Percentiles rank a stretch among this genome's conserved stretches.
These are phyloP conservation scores for Furnarius figulus DNA, from an alignment of 2,113 vertebrate species.

Conservation along the genomic window DNA sequence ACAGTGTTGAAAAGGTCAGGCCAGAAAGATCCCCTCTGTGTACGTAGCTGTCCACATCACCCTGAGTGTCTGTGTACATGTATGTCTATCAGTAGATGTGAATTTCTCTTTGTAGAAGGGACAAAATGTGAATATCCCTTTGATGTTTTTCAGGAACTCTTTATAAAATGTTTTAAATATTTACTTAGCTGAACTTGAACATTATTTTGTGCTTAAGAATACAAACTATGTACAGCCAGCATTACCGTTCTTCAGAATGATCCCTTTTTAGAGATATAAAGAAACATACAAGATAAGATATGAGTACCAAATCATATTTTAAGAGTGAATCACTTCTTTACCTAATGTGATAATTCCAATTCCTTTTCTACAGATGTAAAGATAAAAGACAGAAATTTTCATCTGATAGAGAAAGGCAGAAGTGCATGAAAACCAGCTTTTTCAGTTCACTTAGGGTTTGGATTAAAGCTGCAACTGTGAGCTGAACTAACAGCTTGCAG, in stretches of 20 bases:
- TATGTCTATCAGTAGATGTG: background rate
- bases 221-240: background rate
- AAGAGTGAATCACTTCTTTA: background rate
- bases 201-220: background rate
- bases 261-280: background rate
- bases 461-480: background rate
- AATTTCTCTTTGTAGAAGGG: background rate
- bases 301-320: background rate
- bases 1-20: background rate
- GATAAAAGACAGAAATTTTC: background rate
- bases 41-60: background rate
- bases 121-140: background rate
- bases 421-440: background rate
- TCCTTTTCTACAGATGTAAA: background rate
- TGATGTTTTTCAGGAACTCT: background rate
- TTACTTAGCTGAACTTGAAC: background rate
- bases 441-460: background rate
- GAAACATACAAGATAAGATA: background rate
- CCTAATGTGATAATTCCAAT: background rate
- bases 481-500: background rate
- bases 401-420: background rate
- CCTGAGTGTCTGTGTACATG: background rate
- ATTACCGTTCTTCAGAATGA: background rate
- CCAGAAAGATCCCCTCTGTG: background rate
- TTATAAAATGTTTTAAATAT: background rate